Percentiles rank a stretch among this genome's conserved stretches.
Conservation (phyloP, 2,113 vertebrate species). For the Seriola dumerili region DNA sequence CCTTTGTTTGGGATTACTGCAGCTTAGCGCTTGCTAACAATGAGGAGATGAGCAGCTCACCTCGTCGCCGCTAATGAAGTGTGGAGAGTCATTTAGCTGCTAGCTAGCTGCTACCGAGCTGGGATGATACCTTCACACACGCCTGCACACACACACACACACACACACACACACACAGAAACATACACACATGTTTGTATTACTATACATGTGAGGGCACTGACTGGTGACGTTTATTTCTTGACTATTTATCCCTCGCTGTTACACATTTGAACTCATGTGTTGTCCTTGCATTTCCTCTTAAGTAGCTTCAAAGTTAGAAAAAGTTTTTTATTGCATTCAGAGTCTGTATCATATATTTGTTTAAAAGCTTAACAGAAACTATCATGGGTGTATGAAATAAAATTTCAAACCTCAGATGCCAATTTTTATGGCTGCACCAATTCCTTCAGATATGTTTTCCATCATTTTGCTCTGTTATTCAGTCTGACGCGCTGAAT, state of each 20-base stretch:
- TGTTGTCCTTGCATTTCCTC: constrained; percentile 2
- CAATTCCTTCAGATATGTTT: neutral
- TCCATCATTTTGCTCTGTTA: neutral
- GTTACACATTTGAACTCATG: constrained; percentile 21
- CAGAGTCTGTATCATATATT: neutral
- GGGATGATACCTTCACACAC: constrained; percentile 77
- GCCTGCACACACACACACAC: constrained; percentile 46
- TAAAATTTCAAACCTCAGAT: neutral
- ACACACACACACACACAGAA: constrained; percentile 2
- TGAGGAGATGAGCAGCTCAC: constrained; percentile 97
- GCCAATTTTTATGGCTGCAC: neutral
- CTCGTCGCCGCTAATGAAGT: constrained; percentile 99
- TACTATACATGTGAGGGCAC: constrained; percentile 24
- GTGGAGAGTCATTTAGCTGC: constrained; percentile 98
- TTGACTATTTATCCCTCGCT: constrained; percentile 20
- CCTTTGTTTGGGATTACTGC: constrained; percentile 99
- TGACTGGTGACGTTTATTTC: constrained; percentile 28
- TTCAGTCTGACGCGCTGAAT: neutral
- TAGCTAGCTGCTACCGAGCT: constrained; percentile 86
- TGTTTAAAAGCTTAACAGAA: neutral
- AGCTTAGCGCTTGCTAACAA: constrained; percentile 98
- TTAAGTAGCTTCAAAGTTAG: constrained; percentile 30
- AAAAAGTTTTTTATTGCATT: constrained; percentile 1
- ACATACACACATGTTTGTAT: constrained; percentile 7
- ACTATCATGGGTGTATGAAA: neutral